These are phyloP conservation scores for Seriola aureovittata DNA, from an alignment of 2,113 vertebrate species.

Conservation along the genomic window DNA sequence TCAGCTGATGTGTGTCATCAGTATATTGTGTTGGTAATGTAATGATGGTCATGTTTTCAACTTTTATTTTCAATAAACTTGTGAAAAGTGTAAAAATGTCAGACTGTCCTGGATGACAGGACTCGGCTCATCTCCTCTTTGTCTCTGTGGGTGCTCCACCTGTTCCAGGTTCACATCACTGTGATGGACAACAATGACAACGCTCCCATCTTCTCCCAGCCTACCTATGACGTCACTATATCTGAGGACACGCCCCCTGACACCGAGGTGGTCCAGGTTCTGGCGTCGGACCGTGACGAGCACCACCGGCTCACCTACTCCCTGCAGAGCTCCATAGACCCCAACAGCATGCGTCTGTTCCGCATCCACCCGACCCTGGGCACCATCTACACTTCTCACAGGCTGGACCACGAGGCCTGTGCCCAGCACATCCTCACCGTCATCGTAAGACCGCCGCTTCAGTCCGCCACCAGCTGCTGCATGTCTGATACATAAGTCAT, in stretches of 20 bases:
- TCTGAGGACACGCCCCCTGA: constrained; percentile 93
- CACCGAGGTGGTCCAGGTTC: constrained; percentile 93
- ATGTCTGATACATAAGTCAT: too few species aligned
- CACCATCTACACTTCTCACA: constrained; percentile 90
- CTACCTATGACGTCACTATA: constrained; percentile 91
- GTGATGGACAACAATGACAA: constrained; percentile 98
- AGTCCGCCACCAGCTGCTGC: too few species aligned
- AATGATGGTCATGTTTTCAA: too few species aligned
- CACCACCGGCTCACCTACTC: constrained; percentile 92
- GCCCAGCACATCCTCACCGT: constrained; percentile 94
- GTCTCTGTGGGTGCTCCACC: too few species aligned
- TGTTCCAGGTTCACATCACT: constrained; percentile 90
- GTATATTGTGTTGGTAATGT: too few species aligned
- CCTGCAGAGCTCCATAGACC: constrained; percentile 93
- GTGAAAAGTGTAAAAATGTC: too few species aligned
- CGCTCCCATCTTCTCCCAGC: constrained; percentile 93
- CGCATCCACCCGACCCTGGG: constrained; percentile 91
- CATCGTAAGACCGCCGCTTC: constrained; percentile 85
- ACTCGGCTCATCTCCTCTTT: too few species aligned
- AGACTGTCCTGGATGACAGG: too few species aligned
- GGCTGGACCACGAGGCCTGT: constrained; percentile 93
- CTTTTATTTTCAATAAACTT: too few species aligned
- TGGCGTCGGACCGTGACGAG: constrained; percentile 94
- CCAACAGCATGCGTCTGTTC: constrained; percentile 92
- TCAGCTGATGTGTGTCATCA: too few species aligned